A percentile compares a stretch with the other conserved stretches of the same genome.
Conservation (phyloP, 2,888 invertebrate species). For the Volucella zonaria region DNA sequence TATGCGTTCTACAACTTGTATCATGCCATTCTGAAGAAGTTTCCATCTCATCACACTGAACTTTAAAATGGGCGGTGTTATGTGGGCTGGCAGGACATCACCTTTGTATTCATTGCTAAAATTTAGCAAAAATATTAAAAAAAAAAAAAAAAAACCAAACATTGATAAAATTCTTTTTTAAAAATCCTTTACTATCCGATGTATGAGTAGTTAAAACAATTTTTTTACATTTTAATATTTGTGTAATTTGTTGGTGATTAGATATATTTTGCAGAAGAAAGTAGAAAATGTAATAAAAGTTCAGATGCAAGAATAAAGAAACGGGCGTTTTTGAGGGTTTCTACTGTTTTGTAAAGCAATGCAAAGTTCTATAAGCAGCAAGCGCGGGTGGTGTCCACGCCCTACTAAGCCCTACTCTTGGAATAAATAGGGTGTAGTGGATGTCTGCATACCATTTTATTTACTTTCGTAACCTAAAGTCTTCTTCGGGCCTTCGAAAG, state of each 20-base stretch:
- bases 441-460: too few relatives aligned
- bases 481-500: too few relatives aligned
- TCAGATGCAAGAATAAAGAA: background rate
- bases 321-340: background rate
- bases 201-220: conserved; percentile 31
- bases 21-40: conserved; percentile 91
- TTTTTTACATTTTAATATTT: conserved; percentile 51
- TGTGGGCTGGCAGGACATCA: conserved; percentile 6
- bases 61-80: conserved; percentile 83
- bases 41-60: conserved; percentile 91
- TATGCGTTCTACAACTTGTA: conserved; percentile 94
- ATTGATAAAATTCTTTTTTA: conserved; percentile 2
- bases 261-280: conserved; percentile 15
- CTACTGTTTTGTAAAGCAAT: background rate
- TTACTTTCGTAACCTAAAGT: too few relatives aligned
- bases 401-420: too few relatives aligned
- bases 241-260: conserved; percentile 46
- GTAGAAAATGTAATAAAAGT: conserved; percentile 23
- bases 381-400: too few relatives aligned
- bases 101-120: conserved; percentile 50
- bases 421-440: too few relatives aligned
- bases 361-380: too few relatives aligned
- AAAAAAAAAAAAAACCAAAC: background rate
- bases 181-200: conserved; percentile 17
- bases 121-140: conserved; percentile 46